These are phyloP conservation scores for Xylophagus ater DNA, from an alignment of 2,888 invertebrate genomes.

Conservation along the genomic window DNA sequence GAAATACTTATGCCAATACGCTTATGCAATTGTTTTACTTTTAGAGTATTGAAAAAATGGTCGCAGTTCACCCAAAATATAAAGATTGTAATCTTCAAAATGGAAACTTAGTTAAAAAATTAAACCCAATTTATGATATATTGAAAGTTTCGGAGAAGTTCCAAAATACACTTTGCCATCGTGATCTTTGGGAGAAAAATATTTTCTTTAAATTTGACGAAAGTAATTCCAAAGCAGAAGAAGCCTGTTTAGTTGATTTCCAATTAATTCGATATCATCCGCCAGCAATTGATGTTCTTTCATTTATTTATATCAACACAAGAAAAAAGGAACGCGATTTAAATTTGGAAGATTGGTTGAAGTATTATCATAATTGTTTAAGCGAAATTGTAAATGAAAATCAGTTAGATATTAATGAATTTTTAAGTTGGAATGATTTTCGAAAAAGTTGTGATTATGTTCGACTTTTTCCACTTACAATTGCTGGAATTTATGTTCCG, in stretches of 20 bases:
- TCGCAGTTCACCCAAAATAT: slow-evolving; percentile 3
- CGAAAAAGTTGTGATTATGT: slow-evolving; percentile 23
- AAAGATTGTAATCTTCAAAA: slow-evolving; percentile 3
- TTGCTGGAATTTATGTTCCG: slow-evolving; percentile 34
- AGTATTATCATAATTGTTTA: slow-evolving; percentile 43
- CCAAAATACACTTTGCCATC: slow-evolving; percentile 30
- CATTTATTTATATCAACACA: slow-evolving; percentile 18
- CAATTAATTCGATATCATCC: slow-evolving; percentile 50
- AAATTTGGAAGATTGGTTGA: slow-evolving; percentile 38
- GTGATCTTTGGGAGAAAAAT: slow-evolving; percentile 30
- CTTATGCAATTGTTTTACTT: not conserved
- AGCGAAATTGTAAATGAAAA: slow-evolving; percentile 30
- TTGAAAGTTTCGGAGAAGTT: slow-evolving; percentile 5
- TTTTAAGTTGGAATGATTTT: slow-evolving; percentile 38
- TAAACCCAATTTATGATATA: slow-evolving; percentile 4
- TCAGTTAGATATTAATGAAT: slow-evolving; percentile 29
- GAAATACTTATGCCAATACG: not conserved
- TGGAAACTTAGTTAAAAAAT: too few species aligned
- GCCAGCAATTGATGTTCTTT: slow-evolving; percentile 44
- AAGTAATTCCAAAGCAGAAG: slow-evolving; percentile 40
- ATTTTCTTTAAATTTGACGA: slow-evolving; percentile 22
- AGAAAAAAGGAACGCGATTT: slow-evolving; percentile 4
- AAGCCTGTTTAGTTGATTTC: slow-evolving; percentile 48
- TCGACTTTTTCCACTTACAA: slow-evolving; percentile 30
- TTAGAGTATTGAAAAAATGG: slow-evolving; percentile 2